Conservation (phyloP, 2,888 invertebrate species). For the Erpobdella octoculata region DNA sequence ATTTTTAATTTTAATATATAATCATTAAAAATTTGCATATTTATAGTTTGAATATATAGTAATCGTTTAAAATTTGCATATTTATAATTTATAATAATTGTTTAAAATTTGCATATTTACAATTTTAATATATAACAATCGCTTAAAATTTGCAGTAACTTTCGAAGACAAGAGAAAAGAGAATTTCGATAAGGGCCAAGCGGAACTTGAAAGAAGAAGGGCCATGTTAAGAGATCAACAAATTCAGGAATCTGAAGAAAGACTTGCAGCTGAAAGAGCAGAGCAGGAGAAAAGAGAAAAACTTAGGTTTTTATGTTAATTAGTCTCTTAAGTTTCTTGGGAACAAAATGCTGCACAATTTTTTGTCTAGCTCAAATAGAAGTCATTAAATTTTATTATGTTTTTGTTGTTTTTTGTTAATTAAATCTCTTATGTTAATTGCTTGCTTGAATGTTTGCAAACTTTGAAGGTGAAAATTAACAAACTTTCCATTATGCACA, state of each 20-base stretch:
- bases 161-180: slow-evolving; percentile 94
- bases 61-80: too few relatives aligned
- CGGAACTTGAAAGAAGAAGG: slow-evolving; percentile 82
- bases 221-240: slow-evolving; percentile 80
- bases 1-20: too few relatives aligned
- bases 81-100: too few relatives aligned
- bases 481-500: too few relatives aligned
- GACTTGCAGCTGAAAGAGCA: slow-evolving; percentile 54
- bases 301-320: slow-evolving; percentile 29
- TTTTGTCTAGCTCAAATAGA: not conserved
- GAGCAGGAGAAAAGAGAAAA: slow-evolving; percentile 87
- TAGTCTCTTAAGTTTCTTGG: not conserved
- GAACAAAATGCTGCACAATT: too few relatives aligned
- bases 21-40: too few relatives aligned
- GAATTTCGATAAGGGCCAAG: slow-evolving; percentile 95
- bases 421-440: not conserved
- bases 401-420: not conserved
- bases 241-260: slow-evolving; percentile 62
- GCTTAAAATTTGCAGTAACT: slow-evolving; percentile 34
- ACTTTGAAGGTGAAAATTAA: too few relatives aligned
- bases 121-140: not conserved
- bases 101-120: too few relatives aligned
- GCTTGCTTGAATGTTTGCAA: not conserved
- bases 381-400: not conserved
- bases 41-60: too few relatives aligned